phyloP scores from a whole-genome alignment of 1,140 invertebrate genomes.

The Papilio helenus region DNA sequence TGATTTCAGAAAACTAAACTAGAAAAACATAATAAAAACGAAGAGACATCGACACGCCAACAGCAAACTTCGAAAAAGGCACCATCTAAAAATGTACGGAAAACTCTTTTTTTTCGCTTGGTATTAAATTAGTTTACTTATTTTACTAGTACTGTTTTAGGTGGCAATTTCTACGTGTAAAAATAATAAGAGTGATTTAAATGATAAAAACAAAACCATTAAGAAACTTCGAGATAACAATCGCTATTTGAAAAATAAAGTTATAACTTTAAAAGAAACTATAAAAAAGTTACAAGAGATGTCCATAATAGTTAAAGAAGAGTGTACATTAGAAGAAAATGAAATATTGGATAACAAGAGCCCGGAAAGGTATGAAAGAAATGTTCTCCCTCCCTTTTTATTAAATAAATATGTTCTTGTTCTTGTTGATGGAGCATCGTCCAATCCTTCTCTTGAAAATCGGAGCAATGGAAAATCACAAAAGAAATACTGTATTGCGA shows the following conservation, averaged over 20 bases:
- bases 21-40: neutral
- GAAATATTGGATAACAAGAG: neutral
- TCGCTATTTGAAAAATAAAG: conserved; percentile 10
- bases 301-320: neutral
- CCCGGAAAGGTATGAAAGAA: neutral
- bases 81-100: neutral
- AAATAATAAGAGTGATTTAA: conserved; percentile 2
- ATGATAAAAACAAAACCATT: conserved; percentile 31
- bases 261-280: conserved; percentile 11
- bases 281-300: conserved; percentile 1
- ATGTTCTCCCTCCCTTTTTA: too few relatives aligned
- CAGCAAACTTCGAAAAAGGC: neutral
- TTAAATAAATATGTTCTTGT: too few relatives aligned
- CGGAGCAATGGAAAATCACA: too few relatives aligned
- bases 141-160: neutral
- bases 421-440: too few relatives aligned
- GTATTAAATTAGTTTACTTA: neutral
- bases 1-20: conserved; percentile 15
- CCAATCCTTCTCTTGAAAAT: too few relatives aligned
- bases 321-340: neutral
- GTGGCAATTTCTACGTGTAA: neutral
- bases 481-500: neutral
- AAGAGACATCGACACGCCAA: neutral
- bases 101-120: neutral
- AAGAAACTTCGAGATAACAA: conserved; percentile 22